Conservation (phyloP, 2,113 vertebrate species). For the Dendrocopos noguchii region DNA sequence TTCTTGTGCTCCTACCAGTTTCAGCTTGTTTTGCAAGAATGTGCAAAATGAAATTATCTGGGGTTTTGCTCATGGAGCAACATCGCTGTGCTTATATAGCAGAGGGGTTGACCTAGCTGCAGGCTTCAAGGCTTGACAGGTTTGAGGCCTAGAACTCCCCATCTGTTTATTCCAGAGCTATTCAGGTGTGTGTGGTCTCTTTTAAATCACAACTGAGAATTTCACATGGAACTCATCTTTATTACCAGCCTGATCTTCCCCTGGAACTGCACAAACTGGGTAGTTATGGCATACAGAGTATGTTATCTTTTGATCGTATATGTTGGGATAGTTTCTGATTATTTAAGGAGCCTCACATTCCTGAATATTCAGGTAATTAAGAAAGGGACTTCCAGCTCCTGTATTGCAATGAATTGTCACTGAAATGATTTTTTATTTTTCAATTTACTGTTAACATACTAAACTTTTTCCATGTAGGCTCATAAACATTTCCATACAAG, state of each 20-base stretch:
- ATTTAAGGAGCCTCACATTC: neutral
- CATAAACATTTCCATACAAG: neutral
- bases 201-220: neutral
- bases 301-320: neutral
- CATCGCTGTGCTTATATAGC: neutral
- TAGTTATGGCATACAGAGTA: accelerated
- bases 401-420: neutral
- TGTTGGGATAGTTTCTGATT: neutral
- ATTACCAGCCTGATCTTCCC: neutral
- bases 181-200: neutral
- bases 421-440: neutral
- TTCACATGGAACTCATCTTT: neutral
- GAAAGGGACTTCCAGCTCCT: neutral
- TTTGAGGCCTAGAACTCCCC: neutral
- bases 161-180: neutral
- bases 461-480: neutral
- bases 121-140: accelerated
- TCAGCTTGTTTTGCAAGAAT: constrained; percentile 36
- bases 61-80: neutral
- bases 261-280: neutral
- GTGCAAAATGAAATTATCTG: constrained; percentile 2
- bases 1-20: neutral
- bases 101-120: neutral
- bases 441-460: neutral
- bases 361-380: neutral